Conservation (phyloP, 2,888 invertebrate genomes). For the Reticulitermes lucifugus region DNA sequence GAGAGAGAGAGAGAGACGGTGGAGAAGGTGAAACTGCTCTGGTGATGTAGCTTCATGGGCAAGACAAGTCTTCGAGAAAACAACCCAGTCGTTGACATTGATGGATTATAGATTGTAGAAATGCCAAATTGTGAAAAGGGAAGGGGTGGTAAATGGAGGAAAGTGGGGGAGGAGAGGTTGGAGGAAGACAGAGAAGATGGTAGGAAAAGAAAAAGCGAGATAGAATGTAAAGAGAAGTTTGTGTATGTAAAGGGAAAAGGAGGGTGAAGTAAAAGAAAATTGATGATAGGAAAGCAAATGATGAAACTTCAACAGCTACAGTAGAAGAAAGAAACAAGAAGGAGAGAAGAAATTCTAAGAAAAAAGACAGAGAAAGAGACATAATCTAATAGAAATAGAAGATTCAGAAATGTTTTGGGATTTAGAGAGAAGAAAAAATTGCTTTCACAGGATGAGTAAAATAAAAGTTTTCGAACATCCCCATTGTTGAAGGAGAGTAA, state of each 20-base stretch:
- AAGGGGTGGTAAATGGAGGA: constrained; percentile 47
- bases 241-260: constrained; percentile 45
- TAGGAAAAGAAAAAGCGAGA: constrained; percentile 44
- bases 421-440: background rate
- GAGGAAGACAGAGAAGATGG: constrained; percentile 23
- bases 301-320: constrained; percentile 51
- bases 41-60: constrained; percentile 21
- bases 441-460: background rate
- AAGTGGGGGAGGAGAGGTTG: constrained; percentile 42
- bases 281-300: constrained; percentile 52
- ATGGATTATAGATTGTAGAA: constrained; percentile 67
- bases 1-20: background rate
- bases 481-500: background rate
- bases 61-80: constrained; percentile 60
- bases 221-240: constrained; percentile 45
- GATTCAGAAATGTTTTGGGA: constrained; percentile 21
- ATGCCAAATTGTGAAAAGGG: constrained; percentile 68
- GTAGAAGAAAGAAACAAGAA: constrained; percentile 30
- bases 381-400: constrained; percentile 27
- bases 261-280: constrained; percentile 51
- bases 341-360: background rate
- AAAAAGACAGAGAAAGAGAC: background rate
- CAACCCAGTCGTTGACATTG: constrained; percentile 67
- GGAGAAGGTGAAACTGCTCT: constrained; percentile 27
- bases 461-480: background rate